Base-by-base conservation (phyloP, 1,140 invertebrate species). In the Ooceraea biroi region DNA sequence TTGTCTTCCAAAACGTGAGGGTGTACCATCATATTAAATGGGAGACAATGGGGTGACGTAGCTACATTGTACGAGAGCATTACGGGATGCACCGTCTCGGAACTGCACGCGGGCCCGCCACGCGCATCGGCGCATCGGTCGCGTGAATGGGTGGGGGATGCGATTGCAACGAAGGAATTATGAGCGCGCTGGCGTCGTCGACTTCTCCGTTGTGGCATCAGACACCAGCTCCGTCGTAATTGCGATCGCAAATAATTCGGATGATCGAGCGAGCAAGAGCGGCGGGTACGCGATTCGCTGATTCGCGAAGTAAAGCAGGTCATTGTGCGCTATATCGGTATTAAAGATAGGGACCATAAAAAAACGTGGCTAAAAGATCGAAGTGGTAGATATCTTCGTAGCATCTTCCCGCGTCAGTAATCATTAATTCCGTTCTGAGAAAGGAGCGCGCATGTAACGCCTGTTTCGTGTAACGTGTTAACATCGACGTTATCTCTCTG, bases 141-240 rank as follows among this genome's bases (percentile, higher is more conserved):
- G 63, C 76, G 63, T 19, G 76, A 65, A 30, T 57, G 76, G 65
- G 50, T 52, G 66, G 65, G 65, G 27, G 65, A 71, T 78, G 76
- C 65, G 57, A 80, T 80, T 80, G 76, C 76, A 80, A 68, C 22
- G 50, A 80, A 65, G 65, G 41, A 80, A 80, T 80, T 80, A 80
- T 17, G 65, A 30, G 65, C n/a, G 14, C 36, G 41, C 65, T 71
- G 65, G 76, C 76, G 65, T 80, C 61, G 63, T 48, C 48, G 74
- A 22, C 73, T 65, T 10, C 61, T 52, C 30, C 46, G 52, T 55
- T n/a, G 52, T 10, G 17, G 41, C 46, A 69, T 7, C 66, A 65
- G 69, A 71, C 50, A 69, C 52, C 76, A 55, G 66, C 19, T 36
- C 17, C 36, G 50, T 41, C 50, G 50, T 71, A 80, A 80, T 80